Evolutionary conservation across 2,888 invertebrate species (phyloP), one percentile per base, ranked within the genome.

Genomic region (Meiosimyza platycephala): DNA sequence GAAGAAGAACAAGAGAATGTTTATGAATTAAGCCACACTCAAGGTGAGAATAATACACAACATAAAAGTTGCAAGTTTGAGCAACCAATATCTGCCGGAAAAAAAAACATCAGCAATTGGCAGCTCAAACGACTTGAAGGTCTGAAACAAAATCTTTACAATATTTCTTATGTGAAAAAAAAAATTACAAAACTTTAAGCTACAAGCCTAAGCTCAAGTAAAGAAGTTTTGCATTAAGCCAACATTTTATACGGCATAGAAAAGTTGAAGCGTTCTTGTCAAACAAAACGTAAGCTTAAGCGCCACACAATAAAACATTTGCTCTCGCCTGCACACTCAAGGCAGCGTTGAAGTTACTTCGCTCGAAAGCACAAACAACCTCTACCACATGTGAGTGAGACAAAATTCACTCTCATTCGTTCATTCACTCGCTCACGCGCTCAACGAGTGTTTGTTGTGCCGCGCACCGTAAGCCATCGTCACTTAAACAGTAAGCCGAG

Each of bases 401-500:
- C 40, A 40, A 6, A 40, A 40, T 2, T 40, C 40, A 40, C 40
- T 40, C 40, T 40, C 40, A 9, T 40, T 6, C 40, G 2, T 40
- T 6, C 40, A 40, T 40, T 40, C 40, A 40, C 40, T 40, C 9
- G 9, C 40, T 40, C 40, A 40, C 40, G 48, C n/a, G 13, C 50
- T 51, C 67, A 51, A 15, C 69, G 60, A 11, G 18, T 22, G 12
- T 9, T 18, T 18, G 13, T 16, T 16, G 18, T 18, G 18, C 59
- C 9, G 9, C 22, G 50, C 63, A 63, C 33, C 70, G 52, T 15
- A 51, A 70, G 33, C 70, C 33, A 33, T 33, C 18, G 22, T 50
- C 28, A 51, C 60, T 15, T 47, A 47, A 40, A 15, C 18, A 67
- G 9, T 40, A 55, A 50, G 57, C 18, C 33, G 59, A 9, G 55